A percentile compares a stretch with the other conserved stretches of the same genome.
phyloP scores from a whole-genome alignment of 2,113 vertebrate genomes.

The Oncorhynchus tshawytscha region DNA sequence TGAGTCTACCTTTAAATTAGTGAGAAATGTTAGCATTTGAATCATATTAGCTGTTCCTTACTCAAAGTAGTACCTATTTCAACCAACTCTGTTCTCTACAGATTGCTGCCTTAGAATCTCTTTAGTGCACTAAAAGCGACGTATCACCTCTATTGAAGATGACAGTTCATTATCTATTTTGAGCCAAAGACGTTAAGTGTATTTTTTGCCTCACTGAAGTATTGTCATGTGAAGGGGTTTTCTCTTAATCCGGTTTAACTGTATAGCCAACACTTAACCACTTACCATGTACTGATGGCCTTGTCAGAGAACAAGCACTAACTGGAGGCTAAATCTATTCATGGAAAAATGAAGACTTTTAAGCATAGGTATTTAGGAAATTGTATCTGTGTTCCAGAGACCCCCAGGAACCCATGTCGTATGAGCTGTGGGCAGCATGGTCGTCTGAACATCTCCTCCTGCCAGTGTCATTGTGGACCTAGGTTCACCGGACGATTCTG shows the following conservation, averaged over 20 bases:
- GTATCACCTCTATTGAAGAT: background rate
- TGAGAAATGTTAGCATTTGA: background rate
- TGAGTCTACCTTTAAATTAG: too few species aligned
- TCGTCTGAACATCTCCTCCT: conserved; percentile 78
- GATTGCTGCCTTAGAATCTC: background rate
- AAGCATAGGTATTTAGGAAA: too few species aligned
- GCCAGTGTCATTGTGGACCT: conserved; percentile 74
- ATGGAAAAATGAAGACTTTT: background rate
- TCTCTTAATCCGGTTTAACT: conserved; percentile 3
- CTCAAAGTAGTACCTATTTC: background rate
- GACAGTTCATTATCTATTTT: conserved; percentile 6
- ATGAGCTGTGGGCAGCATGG: conserved; percentile 82
- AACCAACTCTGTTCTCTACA: background rate
- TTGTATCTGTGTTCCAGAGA: conserved; percentile 67
- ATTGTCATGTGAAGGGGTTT: conserved; percentile 11
- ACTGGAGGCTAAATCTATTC: background rate
- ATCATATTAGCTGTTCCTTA: background rate
- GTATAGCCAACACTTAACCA: background rate
- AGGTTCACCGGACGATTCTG: conserved; percentile 85
- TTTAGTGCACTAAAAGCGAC: background rate
- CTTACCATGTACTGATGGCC: background rate
- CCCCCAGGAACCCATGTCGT: conserved; percentile 84
- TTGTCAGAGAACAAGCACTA: background rate
- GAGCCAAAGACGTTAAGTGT: too few species aligned
- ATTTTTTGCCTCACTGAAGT: background rate